Base-by-base conservation (phyloP, 1,140 invertebrate species). In the Paraescarpia echinospica region DNA sequence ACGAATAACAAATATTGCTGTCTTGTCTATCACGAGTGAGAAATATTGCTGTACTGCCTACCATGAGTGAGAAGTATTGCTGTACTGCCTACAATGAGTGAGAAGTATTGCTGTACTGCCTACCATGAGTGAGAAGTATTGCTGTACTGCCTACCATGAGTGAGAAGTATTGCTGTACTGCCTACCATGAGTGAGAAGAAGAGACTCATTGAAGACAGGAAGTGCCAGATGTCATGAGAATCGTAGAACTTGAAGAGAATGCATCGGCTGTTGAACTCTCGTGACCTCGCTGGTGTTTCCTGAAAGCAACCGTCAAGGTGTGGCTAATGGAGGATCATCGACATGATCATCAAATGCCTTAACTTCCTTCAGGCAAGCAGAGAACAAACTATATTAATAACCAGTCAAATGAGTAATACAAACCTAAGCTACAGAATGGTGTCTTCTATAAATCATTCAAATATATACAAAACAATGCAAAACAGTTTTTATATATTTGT, bases 181-280 rank as follows among this genome's bases (percentile, higher is more conserved):
- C 92, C 95, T 94, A 96, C 96, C 94, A 96, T 94, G 95, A 98
- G 99, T 35, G 97, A 98, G 94, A 98, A 98, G 95, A 98, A 99
- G 97, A 99, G 97, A 89, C 97, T 98, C 41, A 97, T 96, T 8
- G 98, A 98, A 33, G 98, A 98, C 0, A 98, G 96, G 94, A 98
- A 97, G 96, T 99, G 98, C 98, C 98, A 99, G 34, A 98, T 97
- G 94, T 99, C 98, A 95, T 99, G 98, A 51, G 96, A 97, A 96
- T 99, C 98, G 95, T 98, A 98, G 94, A 98, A 98, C 91, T 97
- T 96, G 1, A 98, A 96, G 8, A 98, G 94, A 6, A 97, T 96
- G 95, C 98, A 99, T 34, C 97, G 96, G 88, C 97, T 97, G 96
- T 99, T 99, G 94, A 97, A 97, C 35, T 97, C 96, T 51, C 98